Evolutionary conservation across 2,888 invertebrate genomes (phyloP), one percentile per base, ranked within the genome.

Genomic region (Plebejus anna): DNA sequence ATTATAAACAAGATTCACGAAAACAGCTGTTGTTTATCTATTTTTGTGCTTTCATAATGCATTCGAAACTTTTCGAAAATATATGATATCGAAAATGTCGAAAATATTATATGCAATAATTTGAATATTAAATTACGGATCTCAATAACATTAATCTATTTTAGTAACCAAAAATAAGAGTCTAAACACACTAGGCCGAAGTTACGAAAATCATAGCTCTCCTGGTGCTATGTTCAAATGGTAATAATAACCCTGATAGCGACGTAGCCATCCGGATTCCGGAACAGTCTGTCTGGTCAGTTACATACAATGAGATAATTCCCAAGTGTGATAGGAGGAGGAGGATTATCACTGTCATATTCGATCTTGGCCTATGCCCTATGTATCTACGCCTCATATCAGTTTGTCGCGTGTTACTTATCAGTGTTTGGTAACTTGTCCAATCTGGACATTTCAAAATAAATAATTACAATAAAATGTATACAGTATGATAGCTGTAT

Each of bases 381-480:
- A 32, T 13, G 66, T 66, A 11, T 32, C 61, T 66, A 66, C 32
- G 32, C 28, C 66, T 13, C 32, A 66, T 66, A 66, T 13, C 66
- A 66, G 13, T 32, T 32, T 66, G 66, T 66, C 66, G 66, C 66
- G 66, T 66, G 66, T 66, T 6, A 4, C 32, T 66, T 66, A 66
- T 66, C 66, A 36, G 28, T 61, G 11, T 61, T 61, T 61, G 32
- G 66, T 66, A 32, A 32, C 66, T 4, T 36, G 66, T 1, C 66
- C 47, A 22, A 22, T 72, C 22, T 16, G 9, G 47, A 47, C 4
- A 28, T 47, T 75, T 51, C 38, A 59, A 76, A 76, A 70, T 61
- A 61, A 77, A 70, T 75, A 59, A 76, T 71, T 42, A 42, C 7
- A 1, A 42, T 9, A 42, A 42, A 42, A 42, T 42, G 42, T 5